Evolutionary conservation across 2,797 vertebrate species (phyloP), one percentile per base, ranked within the genome.

Genomic region (Gymnothorax reevesii): DNA sequence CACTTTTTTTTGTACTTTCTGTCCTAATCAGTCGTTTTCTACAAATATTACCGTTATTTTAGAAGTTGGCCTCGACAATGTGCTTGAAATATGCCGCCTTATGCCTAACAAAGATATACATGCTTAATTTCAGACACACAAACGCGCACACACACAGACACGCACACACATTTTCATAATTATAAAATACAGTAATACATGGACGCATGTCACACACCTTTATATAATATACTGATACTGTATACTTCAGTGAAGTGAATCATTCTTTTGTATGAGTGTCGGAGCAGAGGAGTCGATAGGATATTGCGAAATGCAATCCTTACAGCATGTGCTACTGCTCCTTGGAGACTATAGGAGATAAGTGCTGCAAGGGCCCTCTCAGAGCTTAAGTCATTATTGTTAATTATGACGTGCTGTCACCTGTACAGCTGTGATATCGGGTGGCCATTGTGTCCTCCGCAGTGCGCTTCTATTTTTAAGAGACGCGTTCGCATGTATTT

Each of bases 321-420:
- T 54, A 69, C 2, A 64, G 60, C 64, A 64, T 66, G n/a, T 8
- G 7, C 57, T 57, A 22, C 55, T 22, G 73, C 60, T 69, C 62
- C 62, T 25, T 6, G 55, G 27, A 69, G 6, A 27, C 62, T 60
- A 75, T 52, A 13, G 27, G 25, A 84, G 85, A 86, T 89, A 87
- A 89, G 84, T 79, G 84, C 73, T 88, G 84, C 85, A 57, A 73
- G 86, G 83, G 86, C 66, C 80, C 88, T 85, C 75, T 94, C 93
- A 93, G 94, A 95, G 92, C 93, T 89, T 60, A 89, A 92, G 93
- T 94, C 92, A 95, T 96, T 94, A 95, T 91, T 89, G 93, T 92
- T 95, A 96, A 95, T 96, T 94, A 94, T 88, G 91, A 90, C 88
- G 89, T 92, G 93, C 92, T 91, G 92, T 95, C 94, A 95, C 93